These are phyloP conservation scores for Pelecanus crispus DNA, from an alignment of 2,113 vertebrate genomes.

Conservation along the genomic window DNA sequence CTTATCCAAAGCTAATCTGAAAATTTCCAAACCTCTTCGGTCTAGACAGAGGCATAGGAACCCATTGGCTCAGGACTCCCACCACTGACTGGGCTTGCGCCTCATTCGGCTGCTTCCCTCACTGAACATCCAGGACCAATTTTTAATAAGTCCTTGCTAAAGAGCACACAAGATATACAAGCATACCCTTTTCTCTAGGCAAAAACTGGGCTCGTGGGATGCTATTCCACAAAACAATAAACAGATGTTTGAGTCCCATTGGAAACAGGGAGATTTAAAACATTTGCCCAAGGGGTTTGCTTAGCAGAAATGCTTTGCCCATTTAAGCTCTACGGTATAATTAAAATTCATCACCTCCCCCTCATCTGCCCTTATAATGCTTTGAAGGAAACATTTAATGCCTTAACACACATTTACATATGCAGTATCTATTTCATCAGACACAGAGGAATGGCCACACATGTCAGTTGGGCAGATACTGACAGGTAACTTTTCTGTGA, in stretches of 20 bases:
- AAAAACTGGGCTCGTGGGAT: accelerated
- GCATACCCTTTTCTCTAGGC: not conserved
- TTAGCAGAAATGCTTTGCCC: not conserved
- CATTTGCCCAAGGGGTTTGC: not conserved
- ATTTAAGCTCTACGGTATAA: accelerated
- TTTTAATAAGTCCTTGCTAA: not conserved
- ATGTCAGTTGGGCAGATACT: accelerated
- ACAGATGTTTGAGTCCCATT: not conserved
- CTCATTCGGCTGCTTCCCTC: not conserved
- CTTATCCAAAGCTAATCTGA: constrained; percentile 61
- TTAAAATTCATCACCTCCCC: not conserved
- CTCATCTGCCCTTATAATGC: not conserved
- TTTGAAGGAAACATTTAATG: not conserved
- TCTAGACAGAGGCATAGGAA: not conserved
- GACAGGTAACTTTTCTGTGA: too few relatives aligned
- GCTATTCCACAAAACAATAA: not conserved
- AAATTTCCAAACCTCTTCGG: not conserved
- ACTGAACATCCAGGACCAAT: not conserved
- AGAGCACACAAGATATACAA: not conserved
- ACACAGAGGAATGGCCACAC: not conserved
- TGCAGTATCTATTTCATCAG: not conserved
- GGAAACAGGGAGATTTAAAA: not conserved
- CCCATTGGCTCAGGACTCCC: not conserved
- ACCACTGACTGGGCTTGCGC: not conserved
- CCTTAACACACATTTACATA: not conserved